Conservation (phyloP, 2,113 vertebrate species). For the Alethe castanea region DNA sequence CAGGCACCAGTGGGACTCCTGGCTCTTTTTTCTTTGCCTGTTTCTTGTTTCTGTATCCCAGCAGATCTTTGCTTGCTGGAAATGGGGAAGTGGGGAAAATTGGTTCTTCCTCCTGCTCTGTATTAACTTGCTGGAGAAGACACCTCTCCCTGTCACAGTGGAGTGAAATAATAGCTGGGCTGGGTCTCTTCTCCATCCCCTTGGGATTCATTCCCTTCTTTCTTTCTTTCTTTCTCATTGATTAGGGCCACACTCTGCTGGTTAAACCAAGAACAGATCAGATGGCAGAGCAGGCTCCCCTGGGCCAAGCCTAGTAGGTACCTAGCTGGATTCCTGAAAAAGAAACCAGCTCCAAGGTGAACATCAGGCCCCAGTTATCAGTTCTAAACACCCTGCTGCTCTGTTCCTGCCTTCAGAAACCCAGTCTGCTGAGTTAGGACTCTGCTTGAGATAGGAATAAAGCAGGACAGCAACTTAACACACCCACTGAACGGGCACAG, state of each 20-base stretch:
- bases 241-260: neutral
- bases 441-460: neutral
- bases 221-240: neutral
- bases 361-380: neutral
- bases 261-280: neutral
- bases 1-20: slow-evolving; percentile 9
- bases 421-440: neutral
- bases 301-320: neutral
- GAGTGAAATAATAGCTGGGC: neutral
- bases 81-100: slow-evolving; percentile 20
- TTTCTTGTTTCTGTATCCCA: slow-evolving; percentile 10
- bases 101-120: neutral
- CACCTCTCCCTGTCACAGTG: neutral
- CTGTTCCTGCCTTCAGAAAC: neutral
- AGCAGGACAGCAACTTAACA: neutral
- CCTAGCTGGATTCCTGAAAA: neutral
- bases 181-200: neutral
- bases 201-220: neutral
- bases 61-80: neutral
- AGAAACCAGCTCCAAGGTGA: neutral
- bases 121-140: slow-evolving; percentile 6
- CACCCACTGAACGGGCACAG: neutral
- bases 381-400: neutral
- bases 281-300: neutral
- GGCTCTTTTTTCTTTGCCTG: neutral